Conservation (phyloP, 2,888 invertebrate species). For the Arge pagana region DNA sequence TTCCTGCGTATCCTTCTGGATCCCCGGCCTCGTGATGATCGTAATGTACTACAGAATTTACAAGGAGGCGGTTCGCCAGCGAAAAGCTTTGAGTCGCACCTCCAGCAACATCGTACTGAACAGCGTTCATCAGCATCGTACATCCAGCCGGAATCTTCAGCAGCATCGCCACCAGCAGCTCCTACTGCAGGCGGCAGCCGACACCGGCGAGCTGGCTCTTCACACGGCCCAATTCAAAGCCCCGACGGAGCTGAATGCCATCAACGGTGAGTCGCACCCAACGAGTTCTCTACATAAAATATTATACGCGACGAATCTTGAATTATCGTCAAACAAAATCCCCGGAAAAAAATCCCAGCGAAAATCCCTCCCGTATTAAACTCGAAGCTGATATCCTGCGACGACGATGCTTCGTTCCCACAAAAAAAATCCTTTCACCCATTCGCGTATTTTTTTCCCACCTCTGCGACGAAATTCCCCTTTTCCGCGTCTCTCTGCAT, state of each 20-base stretch:
- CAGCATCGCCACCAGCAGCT: conserved; percentile 65
- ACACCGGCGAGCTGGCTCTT: conserved; percentile 50
- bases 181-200: conserved; percentile 50
- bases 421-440: too few relatives aligned
- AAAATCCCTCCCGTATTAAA: too few relatives aligned
- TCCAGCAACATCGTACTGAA: conserved; percentile 84
- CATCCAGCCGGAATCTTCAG: conserved; percentile 74
- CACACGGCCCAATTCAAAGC: conserved; percentile 48
- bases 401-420: too few relatives aligned
- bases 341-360: too few relatives aligned
- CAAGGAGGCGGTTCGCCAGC: conserved; percentile 80
- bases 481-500: too few relatives aligned
- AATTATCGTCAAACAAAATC: too few relatives aligned
- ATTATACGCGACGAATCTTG: too few relatives aligned
- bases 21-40: conserved; percentile 90
- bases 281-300: too few relatives aligned
- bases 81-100: conserved; percentile 82
- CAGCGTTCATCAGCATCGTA: conserved; percentile 81
- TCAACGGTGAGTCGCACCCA: conserved; percentile 52
- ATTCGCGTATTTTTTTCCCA: too few relatives aligned
- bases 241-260: conserved; percentile 48
- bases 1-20: conserved; percentile 91
- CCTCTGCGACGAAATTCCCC: too few relatives aligned
- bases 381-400: too few relatives aligned
- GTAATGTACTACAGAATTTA: conserved; percentile 85